Base-by-base conservation (phyloP, 2,113 vertebrate genomes). In the Tor tambroides region DNA sequence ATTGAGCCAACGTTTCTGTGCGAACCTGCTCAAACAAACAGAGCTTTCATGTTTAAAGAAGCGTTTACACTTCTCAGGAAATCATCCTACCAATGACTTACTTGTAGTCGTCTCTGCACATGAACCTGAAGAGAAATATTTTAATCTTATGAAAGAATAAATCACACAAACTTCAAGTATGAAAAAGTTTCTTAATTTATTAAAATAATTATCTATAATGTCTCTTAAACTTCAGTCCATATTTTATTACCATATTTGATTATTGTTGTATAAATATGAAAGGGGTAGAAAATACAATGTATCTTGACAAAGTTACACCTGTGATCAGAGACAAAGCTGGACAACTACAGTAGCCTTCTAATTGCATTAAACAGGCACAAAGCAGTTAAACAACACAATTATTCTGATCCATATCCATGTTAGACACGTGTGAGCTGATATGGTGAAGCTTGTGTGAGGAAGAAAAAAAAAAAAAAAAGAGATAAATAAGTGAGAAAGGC, bases 401-500 rank as follows among this genome's bases (percentile, higher is more conserved):
- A 35, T 71, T 71, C 17, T 35, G 10, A 6, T 9, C 59, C 67
- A 71, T 21, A 71, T 72, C 35, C 35, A 72, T 72, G 19, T 41
- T 23, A 23, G 4, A 41, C 69, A 72, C 21, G 17, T 72, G 4
- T 21, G 35, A 76, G 41, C 2, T 76, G 38, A 76, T 26, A 7
- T 10, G 35, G 19, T 38, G 32, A 38, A 38, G 69, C 21, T 11
- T 21, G 69, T 23, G 69, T 72, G 12, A 19, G 3, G n/a, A n/a
- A n/a, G n/a, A 43, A 56, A 21, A 5, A 67, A 21, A 59, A 59
- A 26, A 23, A n/a, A 43, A 46, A 71, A 51, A 1, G 49, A 7
- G 26, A 85, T 21, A 19, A 85, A 41, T 51, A 75, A 23, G 10
- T 26, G 78, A 30, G 17, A 80, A 85, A 65, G 19, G 26, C 74